A percentile compares a stretch with the other conserved stretches of the same genome.
Evolutionary conservation across 2,888 invertebrate species (phyloP).

Genomic region (Lepidochitona cinerea): DNA sequence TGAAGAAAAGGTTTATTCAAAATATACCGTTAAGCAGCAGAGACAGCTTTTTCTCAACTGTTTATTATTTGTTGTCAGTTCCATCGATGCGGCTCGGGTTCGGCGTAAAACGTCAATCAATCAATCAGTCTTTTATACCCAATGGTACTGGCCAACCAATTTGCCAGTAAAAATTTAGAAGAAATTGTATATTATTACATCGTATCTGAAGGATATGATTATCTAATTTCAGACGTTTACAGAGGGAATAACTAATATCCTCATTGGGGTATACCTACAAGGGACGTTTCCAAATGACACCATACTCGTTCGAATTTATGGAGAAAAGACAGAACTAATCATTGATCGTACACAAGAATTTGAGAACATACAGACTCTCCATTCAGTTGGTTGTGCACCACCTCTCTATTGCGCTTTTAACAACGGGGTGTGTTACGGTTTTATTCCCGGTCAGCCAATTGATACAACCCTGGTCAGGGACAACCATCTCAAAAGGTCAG

Average conservation of each 20-base stretch:
- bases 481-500: constrained; percentile 34
- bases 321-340: constrained; percentile 91
- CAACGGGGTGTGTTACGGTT: constrained; percentile 94
- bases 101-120: no score
- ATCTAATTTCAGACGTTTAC: constrained; percentile 82
- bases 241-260: constrained; percentile 94
- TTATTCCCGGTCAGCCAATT: constrained; percentile 78
- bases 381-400: constrained; percentile 84
- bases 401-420: constrained; percentile 90
- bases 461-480: constrained; percentile 65
- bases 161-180: no score
- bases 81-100: no score
- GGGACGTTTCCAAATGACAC: constrained; percentile 76
- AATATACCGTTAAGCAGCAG: no score
- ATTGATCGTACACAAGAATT: constrained; percentile 88
- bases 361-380: constrained; percentile 74
- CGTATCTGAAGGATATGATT: constrained; percentile 10
- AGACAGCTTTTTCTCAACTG: no score
- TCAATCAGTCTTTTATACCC: no score
- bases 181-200: constrained; percentile 9
- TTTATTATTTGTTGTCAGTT: no score
- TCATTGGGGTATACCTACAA: constrained; percentile 82
- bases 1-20: no score
- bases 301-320: constrained; percentile 91
- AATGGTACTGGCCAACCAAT: no score